Evolutionary conservation across 2,113 vertebrate genomes (phyloP), one percentile per base, ranked within the genome.

Genomic region (Seriola quinqueradiata): DNA sequence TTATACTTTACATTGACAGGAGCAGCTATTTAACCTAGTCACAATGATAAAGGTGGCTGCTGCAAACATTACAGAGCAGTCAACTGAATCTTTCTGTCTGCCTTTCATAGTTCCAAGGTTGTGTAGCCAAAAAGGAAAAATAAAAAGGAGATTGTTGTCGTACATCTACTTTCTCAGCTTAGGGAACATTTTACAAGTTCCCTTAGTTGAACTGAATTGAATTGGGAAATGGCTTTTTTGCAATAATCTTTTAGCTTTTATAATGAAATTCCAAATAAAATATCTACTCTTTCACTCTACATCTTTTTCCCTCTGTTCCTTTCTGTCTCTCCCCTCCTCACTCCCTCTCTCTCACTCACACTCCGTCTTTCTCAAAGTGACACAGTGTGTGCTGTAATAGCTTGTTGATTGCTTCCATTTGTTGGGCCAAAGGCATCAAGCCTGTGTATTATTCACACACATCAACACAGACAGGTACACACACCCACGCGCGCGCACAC

Each of bases 321-420:
- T 8, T 32, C 17, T 38, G 52, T 40, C 17, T 42, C 44, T 55
- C 38, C 17, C 25, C 28, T 40, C 17, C 74, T n/a, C 17, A 16
- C 67, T 14, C 63, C n/a, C 61, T 32, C 55, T 75, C 67, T 55
- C 55, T 71, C 63, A 8, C 74, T 72, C 70, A 54, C 72, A 60
- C 58, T 40, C 28, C 6, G 38, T 70, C 74, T 60, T 61, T 70
- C 80, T 73, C 60, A 73, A 71, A 80, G 61, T 81, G 73, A 57
- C 69, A 74, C 73, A 61, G 48, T 86, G 70, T 55, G 72, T 55
- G 74, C 82, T 70, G 70, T 89, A 91, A 84, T 89, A 66, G 89
- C 85, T 84, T 90, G 84, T 81, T 90, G 87, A 92, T 92, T 90
- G 87, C 87, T 78, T 83, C 87, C 81, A 89, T 90, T 93, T 92